Evolutionary conservation across 2,797 vertebrate genomes (phyloP).

Genomic region (Halcyon badia): DNA sequence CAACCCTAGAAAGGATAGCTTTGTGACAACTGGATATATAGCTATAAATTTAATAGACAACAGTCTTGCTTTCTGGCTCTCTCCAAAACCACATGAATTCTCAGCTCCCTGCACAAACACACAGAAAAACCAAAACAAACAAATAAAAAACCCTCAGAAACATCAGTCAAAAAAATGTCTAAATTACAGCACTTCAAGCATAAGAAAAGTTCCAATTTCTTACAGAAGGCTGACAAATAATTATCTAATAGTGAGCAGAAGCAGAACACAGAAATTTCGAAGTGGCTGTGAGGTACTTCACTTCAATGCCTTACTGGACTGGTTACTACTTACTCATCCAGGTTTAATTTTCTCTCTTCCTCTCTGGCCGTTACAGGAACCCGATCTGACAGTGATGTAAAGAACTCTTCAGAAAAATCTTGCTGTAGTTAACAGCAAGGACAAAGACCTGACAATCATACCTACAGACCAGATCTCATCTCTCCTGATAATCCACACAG

Average conservation of each 20-base stretch:
- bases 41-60: slow-evolving; percentile 6
- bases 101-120: background rate
- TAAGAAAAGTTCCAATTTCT: background rate
- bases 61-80: background rate
- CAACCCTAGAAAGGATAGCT: background rate
- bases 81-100: background rate
- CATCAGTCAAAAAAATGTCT: background rate
- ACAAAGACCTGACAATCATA: background rate
- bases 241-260: background rate
- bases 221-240: background rate
- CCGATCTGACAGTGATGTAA: background rate
- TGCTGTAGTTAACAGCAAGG: background rate
- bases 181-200: background rate
- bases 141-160: background rate
- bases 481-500: background rate
- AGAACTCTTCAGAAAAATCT: background rate
- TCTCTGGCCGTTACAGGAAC: background rate
- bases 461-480: background rate
- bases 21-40: slow-evolving; percentile 1
- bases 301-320: background rate
- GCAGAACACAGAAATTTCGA: background rate
- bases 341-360: background rate
- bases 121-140: background rate
- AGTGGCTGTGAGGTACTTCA: background rate
- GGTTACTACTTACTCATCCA: background rate